Conservation (phyloP, 2,888 invertebrate species). For the Euplagia quadripunctaria region DNA sequence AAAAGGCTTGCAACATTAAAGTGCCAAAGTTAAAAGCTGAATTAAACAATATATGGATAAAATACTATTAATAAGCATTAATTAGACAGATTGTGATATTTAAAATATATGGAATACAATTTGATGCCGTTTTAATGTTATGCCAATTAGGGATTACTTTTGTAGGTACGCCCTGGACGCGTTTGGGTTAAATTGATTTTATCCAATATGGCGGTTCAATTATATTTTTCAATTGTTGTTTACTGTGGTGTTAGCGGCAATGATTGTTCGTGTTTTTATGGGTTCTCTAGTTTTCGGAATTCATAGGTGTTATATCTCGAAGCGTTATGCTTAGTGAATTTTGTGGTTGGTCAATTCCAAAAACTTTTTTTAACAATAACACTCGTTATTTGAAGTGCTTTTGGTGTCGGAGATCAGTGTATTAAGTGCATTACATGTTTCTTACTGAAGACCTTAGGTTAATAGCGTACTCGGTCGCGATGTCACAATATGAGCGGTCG, state of each 20-base stretch:
- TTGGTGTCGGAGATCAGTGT: conserved; percentile 38
- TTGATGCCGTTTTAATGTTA: conserved; percentile 30
- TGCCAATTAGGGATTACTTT: conserved; percentile 40
- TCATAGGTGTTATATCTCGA: conserved; percentile 15
- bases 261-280: conserved; percentile 19
- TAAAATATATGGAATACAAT: conserved; percentile 26
- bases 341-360: conserved; percentile 34
- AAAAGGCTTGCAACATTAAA: conserved; percentile 21
- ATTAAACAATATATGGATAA: conserved; percentile 18
- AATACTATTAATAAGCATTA: conserved; percentile 32
- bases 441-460: conserved; percentile 47
- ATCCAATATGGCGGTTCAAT: conserved; percentile 74
- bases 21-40: conserved; percentile 10
- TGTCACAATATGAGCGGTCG: conserved; percentile 80
- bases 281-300: conserved; percentile 15
- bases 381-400: conserved; percentile 40
- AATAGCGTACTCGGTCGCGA: conserved; percentile 62
- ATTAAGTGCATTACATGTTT: conserved; percentile 51
- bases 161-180: conserved; percentile 39
- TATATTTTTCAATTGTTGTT: conserved; percentile 62
- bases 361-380: conserved; percentile 36
- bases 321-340: conserved; percentile 44
- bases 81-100: conserved; percentile 23
- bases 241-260: conserved; percentile 53
- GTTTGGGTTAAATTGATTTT: conserved; percentile 42